Conservation (phyloP, 2,797 vertebrate species). For the Allobates femoralis region DNA sequence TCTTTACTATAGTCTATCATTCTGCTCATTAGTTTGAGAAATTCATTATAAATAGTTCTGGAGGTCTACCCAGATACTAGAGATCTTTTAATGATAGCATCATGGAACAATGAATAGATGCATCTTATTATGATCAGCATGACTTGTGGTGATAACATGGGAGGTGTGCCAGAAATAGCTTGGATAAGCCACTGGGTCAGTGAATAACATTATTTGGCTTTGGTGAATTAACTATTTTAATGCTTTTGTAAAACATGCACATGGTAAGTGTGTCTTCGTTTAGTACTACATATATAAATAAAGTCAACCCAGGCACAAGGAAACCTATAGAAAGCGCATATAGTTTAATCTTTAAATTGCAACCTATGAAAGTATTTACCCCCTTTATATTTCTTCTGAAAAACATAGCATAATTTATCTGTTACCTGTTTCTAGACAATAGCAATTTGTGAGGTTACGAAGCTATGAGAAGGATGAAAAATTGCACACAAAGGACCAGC, state of each 20-base stretch:
- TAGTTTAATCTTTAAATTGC: neutral
- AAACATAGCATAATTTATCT: neutral
- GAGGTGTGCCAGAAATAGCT: neutral
- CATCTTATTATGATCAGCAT: neutral
- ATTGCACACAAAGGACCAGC: conserved; percentile 51
- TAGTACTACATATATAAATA: neutral
- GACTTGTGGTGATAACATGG: neutral
- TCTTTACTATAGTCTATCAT: neutral
- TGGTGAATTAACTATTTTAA: neutral
- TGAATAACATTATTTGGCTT: neutral
- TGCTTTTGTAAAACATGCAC: neutral
- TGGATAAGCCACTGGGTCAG: neutral
- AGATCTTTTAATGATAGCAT: neutral
- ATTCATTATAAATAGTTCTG: neutral
- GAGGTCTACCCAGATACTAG: neutral
- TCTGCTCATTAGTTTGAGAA: neutral
- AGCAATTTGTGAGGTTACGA: conserved; percentile 34
- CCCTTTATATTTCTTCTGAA: conserved; percentile 19
- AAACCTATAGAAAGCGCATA: neutral
- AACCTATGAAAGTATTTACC: neutral
- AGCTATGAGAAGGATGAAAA: conserved; percentile 33
- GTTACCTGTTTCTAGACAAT: conserved; percentile 13
- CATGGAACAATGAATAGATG: neutral
- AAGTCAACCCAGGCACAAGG: neutral
- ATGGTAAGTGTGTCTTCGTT: neutral